phyloP scores from a whole-genome alignment of 2,888 invertebrate genomes.

The Sarcophaga rosellei region DNA sequence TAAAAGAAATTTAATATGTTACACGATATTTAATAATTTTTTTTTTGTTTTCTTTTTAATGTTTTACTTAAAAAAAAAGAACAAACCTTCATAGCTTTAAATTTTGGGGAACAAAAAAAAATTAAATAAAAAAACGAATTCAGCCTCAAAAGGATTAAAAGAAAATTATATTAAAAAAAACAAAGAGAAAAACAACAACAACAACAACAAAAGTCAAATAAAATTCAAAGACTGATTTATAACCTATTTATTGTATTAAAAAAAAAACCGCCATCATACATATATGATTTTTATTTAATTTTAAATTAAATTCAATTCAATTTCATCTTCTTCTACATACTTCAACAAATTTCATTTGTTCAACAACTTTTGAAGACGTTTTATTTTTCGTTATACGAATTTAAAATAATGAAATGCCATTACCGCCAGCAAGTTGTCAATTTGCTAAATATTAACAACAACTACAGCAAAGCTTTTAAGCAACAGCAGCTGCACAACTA shows the following conservation, averaged over 20 bases:
- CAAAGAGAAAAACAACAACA: not conserved
- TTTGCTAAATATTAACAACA: constrained; percentile 29
- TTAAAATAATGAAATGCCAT: constrained; percentile 12
- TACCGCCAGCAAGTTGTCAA: constrained; percentile 44
- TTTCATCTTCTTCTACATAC: not conserved
- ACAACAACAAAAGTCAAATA: not conserved
- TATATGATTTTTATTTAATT: not conserved
- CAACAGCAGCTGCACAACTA: constrained; percentile 57
- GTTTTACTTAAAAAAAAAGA: no score
- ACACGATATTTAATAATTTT: not conserved
- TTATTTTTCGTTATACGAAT: not conserved
- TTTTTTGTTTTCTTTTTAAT: not conserved
- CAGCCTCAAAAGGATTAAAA: not conserved
- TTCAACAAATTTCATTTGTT: not conserved
- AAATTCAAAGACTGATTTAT: not conserved
- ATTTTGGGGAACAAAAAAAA: not conserved
- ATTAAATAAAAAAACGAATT: not conserved
- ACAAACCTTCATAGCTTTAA: not conserved
- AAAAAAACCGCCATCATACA: no score
- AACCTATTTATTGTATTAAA: not conserved
- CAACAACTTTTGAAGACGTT: not conserved
- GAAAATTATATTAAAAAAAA: not conserved
- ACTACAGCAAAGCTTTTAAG: constrained; percentile 20
- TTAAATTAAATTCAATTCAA: not conserved
- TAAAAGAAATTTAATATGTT: not conserved